A percentile compares a stretch with the other conserved stretches of the same genome.
Conservation (phyloP, 2,888 invertebrate genomes). For the Spisula solida region DNA sequence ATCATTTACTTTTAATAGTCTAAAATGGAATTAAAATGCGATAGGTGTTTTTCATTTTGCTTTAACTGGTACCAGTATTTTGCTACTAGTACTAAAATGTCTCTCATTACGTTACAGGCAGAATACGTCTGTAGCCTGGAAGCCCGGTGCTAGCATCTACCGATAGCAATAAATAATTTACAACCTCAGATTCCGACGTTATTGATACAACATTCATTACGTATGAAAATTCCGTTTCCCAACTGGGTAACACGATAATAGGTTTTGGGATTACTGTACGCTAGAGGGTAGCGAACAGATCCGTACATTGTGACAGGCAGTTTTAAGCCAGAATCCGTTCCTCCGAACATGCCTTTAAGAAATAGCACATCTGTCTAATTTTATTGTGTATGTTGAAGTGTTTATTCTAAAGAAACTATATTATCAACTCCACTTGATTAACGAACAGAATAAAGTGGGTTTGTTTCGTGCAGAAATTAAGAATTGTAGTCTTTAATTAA, state of each 20-base stretch:
- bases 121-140: background rate
- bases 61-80: background rate
- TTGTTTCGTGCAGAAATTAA: constrained; percentile 24
- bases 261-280: constrained; percentile 18
- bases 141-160: background rate
- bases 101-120: background rate
- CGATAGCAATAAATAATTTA: constrained; percentile 26
- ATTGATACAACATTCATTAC: constrained; percentile 22
- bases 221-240: constrained; percentile 24
- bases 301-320: constrained; percentile 4
- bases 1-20: no score
- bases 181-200: background rate
- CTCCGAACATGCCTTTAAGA: background rate
- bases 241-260: constrained; percentile 16
- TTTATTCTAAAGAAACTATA: constrained; percentile 20
- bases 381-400: constrained; percentile 19
- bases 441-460: background rate
- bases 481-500: constrained; percentile 8
- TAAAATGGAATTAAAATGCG: no score
- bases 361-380: constrained; percentile 14
- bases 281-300: background rate
- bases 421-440: background rate
- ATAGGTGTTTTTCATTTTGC: no score
- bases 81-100: background rate
- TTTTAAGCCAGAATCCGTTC: background rate